Evolutionary conservation across 2,113 vertebrate genomes (phyloP).

Genomic region (Alouatta palliata): DNA sequence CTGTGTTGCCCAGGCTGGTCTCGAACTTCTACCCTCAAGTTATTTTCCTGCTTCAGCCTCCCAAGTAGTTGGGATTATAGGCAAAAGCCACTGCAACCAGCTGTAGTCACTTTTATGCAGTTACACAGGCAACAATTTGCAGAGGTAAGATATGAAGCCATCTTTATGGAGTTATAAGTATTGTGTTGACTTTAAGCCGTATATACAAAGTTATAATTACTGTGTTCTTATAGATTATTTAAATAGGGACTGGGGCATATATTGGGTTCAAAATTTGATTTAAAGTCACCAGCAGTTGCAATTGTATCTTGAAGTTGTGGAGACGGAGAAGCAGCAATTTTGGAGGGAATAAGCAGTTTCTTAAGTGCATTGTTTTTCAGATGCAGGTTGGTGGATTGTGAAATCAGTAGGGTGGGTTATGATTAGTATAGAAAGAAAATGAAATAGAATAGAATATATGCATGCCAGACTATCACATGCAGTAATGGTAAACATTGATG

Average conservation of each 20-base stretch:
- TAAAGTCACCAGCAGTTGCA: neutral
- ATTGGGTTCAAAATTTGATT: neutral
- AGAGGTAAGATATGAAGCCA: neutral
- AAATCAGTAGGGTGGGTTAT: neutral
- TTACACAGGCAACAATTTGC: neutral
- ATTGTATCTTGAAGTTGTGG: neutral
- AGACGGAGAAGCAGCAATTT: neutral
- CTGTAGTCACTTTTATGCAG: neutral
- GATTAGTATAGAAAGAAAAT: neutral
- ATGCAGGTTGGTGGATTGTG: neutral
- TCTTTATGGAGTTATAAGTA: no score
- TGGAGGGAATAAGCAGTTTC: neutral
- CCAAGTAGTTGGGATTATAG: no score
- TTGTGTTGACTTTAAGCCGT: neutral
- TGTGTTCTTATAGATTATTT: neutral
- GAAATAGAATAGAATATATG: neutral
- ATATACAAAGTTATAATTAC: neutral
- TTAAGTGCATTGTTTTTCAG: conserved; percentile 25
- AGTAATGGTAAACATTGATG: neutral
- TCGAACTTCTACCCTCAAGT: no score
- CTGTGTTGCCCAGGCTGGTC: no score
- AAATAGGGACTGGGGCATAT: neutral
- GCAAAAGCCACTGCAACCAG: no score
- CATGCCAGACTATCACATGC: neutral
- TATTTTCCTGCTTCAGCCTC: no score